Evolutionary conservation across 1,140 invertebrate species (phyloP), one percentile per base, ranked within the genome.

Genomic region (Ceratosolen fusciceps): DNA sequence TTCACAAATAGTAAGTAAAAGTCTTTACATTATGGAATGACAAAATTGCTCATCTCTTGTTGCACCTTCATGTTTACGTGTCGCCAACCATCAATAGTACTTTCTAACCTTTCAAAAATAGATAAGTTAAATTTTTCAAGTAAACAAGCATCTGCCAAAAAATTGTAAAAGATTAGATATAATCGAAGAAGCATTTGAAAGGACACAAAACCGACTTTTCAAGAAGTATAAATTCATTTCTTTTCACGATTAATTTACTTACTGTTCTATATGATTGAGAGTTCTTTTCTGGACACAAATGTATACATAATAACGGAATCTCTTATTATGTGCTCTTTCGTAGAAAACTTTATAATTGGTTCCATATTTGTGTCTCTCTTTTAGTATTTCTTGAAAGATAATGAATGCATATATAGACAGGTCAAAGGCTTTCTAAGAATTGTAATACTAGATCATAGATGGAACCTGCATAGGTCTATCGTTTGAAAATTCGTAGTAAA

Each of bases 91-190:
- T 65, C 60, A 65, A 37, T n/a, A 65, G 58, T 14, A 16, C 0
- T 37, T 65, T 37, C 60, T 65, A 65, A 65, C 60, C 60, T 65
- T 65, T 65, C 34, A 34, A 65, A 65, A 65, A 21, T 65, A 65
- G 60, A 65, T 37, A 14, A 65, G 37, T 37, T 65, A 31, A 19
- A 65, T 37, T 37, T 62, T 65, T 65, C 60, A 65, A 65, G 60
- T 37, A n/a, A 65, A 65, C 60, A 65, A 65, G 37, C 8, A n/a
- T 65, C 3, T 65, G 16, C n/a, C n/a, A 31, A 65, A 16, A 7
- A 37, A 37, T 37, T 37, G 7, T 62, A 37, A 65, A 65, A 65
- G 16, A 37, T 37, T 65, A 21, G 60, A 65, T 65, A n/a, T 10
- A 37, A 34, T 65, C 8, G 60, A 37, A 62, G 21, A 34, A 9